A percentile compares a stretch with the other conserved stretches of the same genome.
phyloP scores from a whole-genome alignment of 2,113 vertebrate species.

The Aspiorhynchus laticeps region DNA sequence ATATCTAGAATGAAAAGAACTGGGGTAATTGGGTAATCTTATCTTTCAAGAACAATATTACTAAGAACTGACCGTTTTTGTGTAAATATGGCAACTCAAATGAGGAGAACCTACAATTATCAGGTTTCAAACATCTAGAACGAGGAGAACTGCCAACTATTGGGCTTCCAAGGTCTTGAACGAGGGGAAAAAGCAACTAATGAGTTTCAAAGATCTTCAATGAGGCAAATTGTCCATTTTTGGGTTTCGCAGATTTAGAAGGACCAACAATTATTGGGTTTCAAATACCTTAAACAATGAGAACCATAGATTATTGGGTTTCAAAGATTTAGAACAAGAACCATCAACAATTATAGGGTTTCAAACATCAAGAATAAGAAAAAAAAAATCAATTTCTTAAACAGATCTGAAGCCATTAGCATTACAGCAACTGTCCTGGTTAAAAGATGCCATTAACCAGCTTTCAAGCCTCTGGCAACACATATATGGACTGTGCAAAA shows the following conservation, averaged over 20 bases:
- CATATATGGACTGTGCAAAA: too few species aligned
- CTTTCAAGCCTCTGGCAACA: too few species aligned
- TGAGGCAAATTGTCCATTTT: not conserved
- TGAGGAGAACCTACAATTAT: not conserved
- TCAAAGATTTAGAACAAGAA: slow-evolving; percentile 72
- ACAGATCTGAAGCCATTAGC: not conserved
- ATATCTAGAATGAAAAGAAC: slow-evolving; percentile 74
- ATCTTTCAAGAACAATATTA: not conserved
- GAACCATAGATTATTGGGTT: slow-evolving; percentile 64
- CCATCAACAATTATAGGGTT: too few species aligned
- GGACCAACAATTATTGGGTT: not conserved
- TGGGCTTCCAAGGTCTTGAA: not conserved
- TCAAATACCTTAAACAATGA: not conserved
- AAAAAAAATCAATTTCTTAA: not conserved
- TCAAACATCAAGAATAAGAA: too few species aligned
- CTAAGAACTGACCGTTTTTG: too few species aligned
- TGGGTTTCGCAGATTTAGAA: not conserved
- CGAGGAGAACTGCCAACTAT: not conserved
- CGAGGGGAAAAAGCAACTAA: not conserved
- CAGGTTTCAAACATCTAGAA: not conserved
- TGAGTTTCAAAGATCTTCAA: not conserved
- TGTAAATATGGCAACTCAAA: too few species aligned
- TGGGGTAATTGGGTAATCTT: not conserved
- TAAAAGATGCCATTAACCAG: not conserved
- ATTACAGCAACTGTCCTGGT: not conserved